Evolutionary conservation across 2,797 vertebrate genomes (phyloP), one percentile per base, ranked within the genome.

Genomic region (Hozukius guyotensis): DNA sequence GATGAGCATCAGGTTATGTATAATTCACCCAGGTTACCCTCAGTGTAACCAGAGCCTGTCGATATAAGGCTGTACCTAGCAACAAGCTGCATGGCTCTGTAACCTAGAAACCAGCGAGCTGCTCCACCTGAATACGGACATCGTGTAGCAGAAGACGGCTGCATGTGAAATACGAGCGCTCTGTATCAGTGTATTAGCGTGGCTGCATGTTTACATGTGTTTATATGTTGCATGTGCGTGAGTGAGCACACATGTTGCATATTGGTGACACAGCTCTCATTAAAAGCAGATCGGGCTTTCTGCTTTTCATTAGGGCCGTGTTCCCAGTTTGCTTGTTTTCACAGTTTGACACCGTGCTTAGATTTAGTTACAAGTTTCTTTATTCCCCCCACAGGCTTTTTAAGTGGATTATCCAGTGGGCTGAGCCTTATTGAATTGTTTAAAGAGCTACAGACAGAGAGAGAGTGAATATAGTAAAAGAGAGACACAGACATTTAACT

Each of bases 1-100:
- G 78, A 84, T 83, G 90, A 92, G 89, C 86, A 86, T 89, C 67
- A 89, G 90, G 87, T 94, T 88, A 95, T 96, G 90, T 93, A 95
- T 96, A 95, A 96, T 96, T 96, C 81, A 96, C 85, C 76, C 60
- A 82, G 71, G 86, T 92, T 92, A 89, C 89, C 76, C 56, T 87
- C 66, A 79, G 86, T 87, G 94, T 91, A 95, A 96, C 91, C 80
- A 72, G 93, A 95, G 82, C 88, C 86, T 74, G 83, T 53, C 38
- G 75, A 72, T 90, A 84, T 82, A 67, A 77, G 67, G 66, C 75
- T 82, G 83, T 83, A 84, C 93, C 88, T 90, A 90, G 90, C 90
- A 94, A 94, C 93, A 66, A 74, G 71, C 82, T 61, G 79, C 82
- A 69, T 16, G 76, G 70, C 61, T 82, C 80, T 63, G 89, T 91